Evolutionary conservation across 1,140 invertebrate species (phyloP).

Genomic region (Apis laboriosa): DNA sequence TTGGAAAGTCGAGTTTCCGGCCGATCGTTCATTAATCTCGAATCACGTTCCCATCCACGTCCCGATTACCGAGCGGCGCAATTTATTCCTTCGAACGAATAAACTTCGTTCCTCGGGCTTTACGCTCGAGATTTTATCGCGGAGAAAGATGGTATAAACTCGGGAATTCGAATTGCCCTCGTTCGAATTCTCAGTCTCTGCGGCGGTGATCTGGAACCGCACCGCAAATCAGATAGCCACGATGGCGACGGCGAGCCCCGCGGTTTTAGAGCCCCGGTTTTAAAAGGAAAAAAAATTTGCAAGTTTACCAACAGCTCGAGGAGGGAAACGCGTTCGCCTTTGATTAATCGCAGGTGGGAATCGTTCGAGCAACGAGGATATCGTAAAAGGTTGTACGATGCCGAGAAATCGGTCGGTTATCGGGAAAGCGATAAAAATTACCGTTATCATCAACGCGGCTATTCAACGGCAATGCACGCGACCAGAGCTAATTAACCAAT

Average conservation of each 20-base stretch:
- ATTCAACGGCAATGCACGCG: slow-evolving; percentile 32
- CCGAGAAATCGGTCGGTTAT: slow-evolving; percentile 15
- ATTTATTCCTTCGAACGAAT: neutral
- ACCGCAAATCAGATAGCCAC: neutral
- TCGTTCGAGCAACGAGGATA: neutral
- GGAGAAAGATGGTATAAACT: neutral
- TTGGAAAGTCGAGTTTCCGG: neutral
- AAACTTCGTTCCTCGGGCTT: neutral
- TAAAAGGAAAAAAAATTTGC: no score
- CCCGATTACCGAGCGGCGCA: neutral
- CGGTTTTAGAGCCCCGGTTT: no score
- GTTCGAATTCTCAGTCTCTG: neutral
- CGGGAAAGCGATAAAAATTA: slow-evolving; percentile 31
- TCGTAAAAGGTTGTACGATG: no score
- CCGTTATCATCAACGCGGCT: slow-evolving; percentile 23
- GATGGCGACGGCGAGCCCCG: no score
- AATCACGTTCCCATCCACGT: neutral
- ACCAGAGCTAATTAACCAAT: slow-evolving; percentile 40
- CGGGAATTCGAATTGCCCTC: neutral
- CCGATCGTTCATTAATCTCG: slow-evolving; percentile 15
- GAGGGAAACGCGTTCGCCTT: neutral
- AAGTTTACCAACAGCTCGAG: no score
- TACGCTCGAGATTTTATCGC: neutral
- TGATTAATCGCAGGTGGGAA: neutral
- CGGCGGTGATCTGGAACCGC: neutral